These are phyloP conservation scores for Catalaphyllia jardinei DNA, from an alignment of 64 coral and sea anemone genomes.

Conservation along the genomic window DNA sequence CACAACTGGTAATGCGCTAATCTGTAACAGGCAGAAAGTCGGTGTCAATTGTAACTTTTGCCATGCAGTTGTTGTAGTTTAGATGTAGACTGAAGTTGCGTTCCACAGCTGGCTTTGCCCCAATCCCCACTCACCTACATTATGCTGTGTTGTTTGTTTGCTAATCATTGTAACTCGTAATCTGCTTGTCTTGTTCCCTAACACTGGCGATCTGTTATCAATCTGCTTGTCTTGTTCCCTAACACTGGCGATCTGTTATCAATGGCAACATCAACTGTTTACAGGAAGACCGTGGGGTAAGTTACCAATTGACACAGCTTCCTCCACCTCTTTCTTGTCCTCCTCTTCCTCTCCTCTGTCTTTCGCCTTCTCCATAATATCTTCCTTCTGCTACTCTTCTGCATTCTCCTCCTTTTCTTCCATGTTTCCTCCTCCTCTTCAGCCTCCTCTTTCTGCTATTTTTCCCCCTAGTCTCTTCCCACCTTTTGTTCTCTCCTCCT, in stretches of 20 bases:
- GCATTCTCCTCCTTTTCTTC: background rate
- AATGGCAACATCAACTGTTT: background rate
- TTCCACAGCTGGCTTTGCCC: background rate
- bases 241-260: background rate
- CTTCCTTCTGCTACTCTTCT: background rate
- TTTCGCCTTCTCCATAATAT: background rate
- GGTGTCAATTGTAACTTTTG: background rate
- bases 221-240: slow-evolving; percentile 9
- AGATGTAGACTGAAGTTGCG: background rate
- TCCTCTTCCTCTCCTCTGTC: background rate
- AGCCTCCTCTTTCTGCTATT: background rate
- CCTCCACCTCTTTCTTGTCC: background rate
- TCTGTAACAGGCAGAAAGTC: background rate
- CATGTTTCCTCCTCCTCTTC: no score
- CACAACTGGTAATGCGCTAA: background rate
- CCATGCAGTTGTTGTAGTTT: background rate
- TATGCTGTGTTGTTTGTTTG: background rate
- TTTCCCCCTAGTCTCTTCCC: no score
- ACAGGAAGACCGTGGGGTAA: slow-evolving; percentile 38
- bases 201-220: background rate
- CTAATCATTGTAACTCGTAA: background rate
- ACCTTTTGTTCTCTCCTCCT: no score
- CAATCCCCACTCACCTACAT: background rate
- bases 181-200: slow-evolving; percentile 15
- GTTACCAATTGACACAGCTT: background rate